phyloP scores from a whole-genome alignment of 2,113 vertebrate genomes.

The Aptenodytes forsteri region DNA sequence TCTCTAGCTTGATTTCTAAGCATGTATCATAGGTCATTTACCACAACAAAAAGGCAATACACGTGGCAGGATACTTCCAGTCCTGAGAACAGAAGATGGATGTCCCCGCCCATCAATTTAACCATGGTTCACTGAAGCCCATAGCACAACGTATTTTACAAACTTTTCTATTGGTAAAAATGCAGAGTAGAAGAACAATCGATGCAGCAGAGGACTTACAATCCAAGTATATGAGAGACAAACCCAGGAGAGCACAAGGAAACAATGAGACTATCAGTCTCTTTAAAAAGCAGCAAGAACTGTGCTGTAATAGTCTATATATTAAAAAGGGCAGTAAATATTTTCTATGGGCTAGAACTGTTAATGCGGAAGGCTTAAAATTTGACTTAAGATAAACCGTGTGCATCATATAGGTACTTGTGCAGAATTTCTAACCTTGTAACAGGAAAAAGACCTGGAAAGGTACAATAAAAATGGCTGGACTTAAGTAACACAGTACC shows the following conservation, averaged over 20 bases:
- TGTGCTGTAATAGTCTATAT: background rate
- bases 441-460: background rate
- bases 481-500: background rate
- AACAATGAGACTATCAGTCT: background rate
- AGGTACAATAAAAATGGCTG: background rate
- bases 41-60: background rate
- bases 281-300: background rate
- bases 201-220: background rate
- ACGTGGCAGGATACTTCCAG: background rate
- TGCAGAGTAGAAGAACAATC: background rate
- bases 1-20: background rate
- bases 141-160: background rate
- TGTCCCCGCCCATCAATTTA: background rate
- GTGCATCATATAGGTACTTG: background rate
- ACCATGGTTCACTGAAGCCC: background rate
- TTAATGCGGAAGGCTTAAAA: background rate
- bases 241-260: background rate
- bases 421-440: background rate
- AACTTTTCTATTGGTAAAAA: background rate
- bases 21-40: background rate
- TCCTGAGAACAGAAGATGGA: background rate
- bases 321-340: background rate
- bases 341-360: background rate
- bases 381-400: background rate
- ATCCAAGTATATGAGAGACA: background rate